Base-by-base conservation (phyloP, 2,113 vertebrate genomes). In the Ciconia stormi region DNA sequence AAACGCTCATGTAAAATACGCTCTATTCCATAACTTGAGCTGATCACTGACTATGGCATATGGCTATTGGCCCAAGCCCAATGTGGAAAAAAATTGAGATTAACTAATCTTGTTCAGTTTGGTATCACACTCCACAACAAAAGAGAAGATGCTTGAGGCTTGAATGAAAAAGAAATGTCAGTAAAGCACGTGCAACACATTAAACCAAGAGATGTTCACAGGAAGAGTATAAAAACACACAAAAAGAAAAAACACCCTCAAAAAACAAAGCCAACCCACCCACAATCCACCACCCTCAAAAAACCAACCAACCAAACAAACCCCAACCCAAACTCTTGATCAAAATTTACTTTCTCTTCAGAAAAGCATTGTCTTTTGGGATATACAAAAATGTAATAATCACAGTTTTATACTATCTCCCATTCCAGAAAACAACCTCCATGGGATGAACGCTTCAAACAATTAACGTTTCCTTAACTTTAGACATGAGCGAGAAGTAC, bases 231-330 rank as follows among this genome's bases (percentile, higher is more conserved):
- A 47, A 50, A 38, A 42, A 26, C 6, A 22, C 23, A 49, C 1
- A 40, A 47, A n/a, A 67, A 10, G 2, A 10, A 4, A 38, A 16
- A 71, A 1, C 30, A 42, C 16, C 2, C 2, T 13, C 14, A 34
- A 13, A 38, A 40, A 13, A 10, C 16, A 55, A 61, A 58, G 4
- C 4, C 10, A 71, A 49, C 1, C 10, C 27, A 11, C 6, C 27
- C 23, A 21, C 17, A 69, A 69, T 13, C 11, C 17, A 46, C 13
- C 30, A 66, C 12, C 8, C 23, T n/a, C 20, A 52, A 44, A 21
- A 5, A 19, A 23, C 0, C 7, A 38, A 38, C 38, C 38, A 38
- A 38, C 38, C 38, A 38, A 38, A 38, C 38, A 38, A 38, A 38
- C 38, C 38, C 38, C 38, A 38, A 38, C 2, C 14, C 4, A 19